A percentile compares a stretch with the other conserved stretches of the same genome.
These are phyloP conservation scores for Chalcosyrphus nemorum DNA, from an alignment of 2,888 invertebrate genomes.

Conservation along the genomic window DNA sequence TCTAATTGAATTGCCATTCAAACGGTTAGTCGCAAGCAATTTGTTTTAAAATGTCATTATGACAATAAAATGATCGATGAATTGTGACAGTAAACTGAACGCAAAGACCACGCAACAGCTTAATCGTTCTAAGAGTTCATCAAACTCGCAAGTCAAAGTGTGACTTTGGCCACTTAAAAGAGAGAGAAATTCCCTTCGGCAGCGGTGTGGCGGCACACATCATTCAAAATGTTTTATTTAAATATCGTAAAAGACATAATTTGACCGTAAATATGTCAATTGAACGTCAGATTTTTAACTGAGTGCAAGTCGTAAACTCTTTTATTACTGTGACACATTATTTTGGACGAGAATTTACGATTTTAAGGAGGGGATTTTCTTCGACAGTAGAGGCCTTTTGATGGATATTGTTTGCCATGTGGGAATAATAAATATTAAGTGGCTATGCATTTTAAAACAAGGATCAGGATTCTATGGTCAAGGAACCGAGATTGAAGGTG, in stretches of 20 bases:
- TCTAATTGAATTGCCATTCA: not conserved
- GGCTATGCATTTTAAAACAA: not conserved
- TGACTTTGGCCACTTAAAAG: too few relatives aligned
- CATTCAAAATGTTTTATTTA: not conserved
- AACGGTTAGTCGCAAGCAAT: slow-evolving; percentile 34
- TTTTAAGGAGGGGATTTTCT: not conserved
- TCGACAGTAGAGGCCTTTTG: not conserved
- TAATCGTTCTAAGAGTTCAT: not conserved
- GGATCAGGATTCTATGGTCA: too few relatives aligned
- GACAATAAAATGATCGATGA: slow-evolving; percentile 55
- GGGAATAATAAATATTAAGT: not conserved
- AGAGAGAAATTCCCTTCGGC: not conserved
- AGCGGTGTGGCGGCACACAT: not conserved
- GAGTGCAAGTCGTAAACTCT: slow-evolving; percentile 7
- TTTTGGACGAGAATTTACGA: slow-evolving; percentile 24
- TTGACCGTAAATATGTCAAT: slow-evolving; percentile 37
- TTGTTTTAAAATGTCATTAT: slow-evolving; percentile 52
- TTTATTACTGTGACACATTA: slow-evolving; percentile 11
- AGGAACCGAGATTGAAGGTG: too few relatives aligned
- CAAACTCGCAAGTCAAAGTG: not conserved
- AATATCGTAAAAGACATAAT: slow-evolving; percentile 31
- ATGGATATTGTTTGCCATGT: not conserved
- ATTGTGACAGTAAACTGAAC: not conserved
- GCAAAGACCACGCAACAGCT: too few relatives aligned
- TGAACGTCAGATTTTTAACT: slow-evolving; percentile 10